Base-by-base conservation (phyloP, 2,888 invertebrate species). In the Keiferia lycopersicella region DNA sequence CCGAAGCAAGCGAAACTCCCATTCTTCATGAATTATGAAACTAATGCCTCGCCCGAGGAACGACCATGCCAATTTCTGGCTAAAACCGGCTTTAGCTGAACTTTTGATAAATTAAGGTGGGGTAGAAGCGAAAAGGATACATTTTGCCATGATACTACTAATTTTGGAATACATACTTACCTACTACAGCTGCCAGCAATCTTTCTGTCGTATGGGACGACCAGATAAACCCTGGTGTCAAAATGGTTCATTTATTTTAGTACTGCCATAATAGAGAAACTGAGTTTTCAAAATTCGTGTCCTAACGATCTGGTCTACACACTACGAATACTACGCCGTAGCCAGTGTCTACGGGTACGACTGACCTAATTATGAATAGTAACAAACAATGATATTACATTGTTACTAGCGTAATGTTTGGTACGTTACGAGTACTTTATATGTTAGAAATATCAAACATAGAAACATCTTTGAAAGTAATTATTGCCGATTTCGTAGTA, bases 21-120 rank as follows among this genome's bases (percentile, higher is more conserved):
- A 57, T 62, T 62, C 62, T 56, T 57, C 62, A 56, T 56, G 57
- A 62, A 41, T 62, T 62, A 56, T 62, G 56, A 62, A 51, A 57
- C 51, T 51, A 30, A 62, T 62, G 39, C 62, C 41, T 62, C 62
- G 45, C n/a, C 41, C 38, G 18, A 41, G 30, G 22, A 39, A 26
- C 38, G 20, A 20, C 58, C 58, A 58, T 58, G 58, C 58, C 58
- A 58, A 58, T 58, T 58, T 58, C 58, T 39, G 20, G 20, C 11
- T 18, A 38, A 20, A 58, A 58, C 58, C 18, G 20, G 39, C 10
- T 58, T 58, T 8, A 12, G 14, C 45, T 16, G 45, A 56, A 56
- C 2, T 7, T 53, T 53, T 16, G n/a, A 16, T 11, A 10, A 22
- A 20, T 16, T 22, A 12, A 12, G 18, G 6, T 10, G 20, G 18